Evolutionary conservation across 2,888 invertebrate genomes (phyloP).

Genomic region (Lymantria dispar): DNA sequence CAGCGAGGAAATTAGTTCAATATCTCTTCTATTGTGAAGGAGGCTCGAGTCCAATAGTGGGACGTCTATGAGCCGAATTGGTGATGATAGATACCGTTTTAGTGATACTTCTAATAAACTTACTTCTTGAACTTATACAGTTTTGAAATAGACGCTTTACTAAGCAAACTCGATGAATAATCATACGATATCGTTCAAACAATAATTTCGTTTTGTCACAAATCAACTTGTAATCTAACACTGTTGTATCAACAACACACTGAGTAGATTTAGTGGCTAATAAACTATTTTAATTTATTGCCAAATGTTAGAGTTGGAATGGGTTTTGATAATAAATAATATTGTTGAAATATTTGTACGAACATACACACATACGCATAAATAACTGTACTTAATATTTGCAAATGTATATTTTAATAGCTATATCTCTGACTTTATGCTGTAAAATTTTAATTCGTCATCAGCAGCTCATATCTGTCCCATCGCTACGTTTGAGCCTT

Average conservation of each 20-base stretch:
- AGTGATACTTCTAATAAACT: not conserved
- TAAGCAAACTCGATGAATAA: conserved; percentile 18
- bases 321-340: conserved; percentile 43
- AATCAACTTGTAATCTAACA: conserved; percentile 52
- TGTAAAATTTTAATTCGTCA: too few relatives aligned
- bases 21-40: too few relatives aligned
- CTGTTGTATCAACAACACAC: conserved; percentile 42
- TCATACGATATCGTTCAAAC: conserved; percentile 13
- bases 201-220: conserved; percentile 38
- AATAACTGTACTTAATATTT: not conserved
- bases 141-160: not conserved
- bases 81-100: not conserved
- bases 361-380: conserved; percentile 14
- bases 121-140: not conserved
- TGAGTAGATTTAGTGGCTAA: conserved; percentile 50
- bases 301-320: conserved; percentile 42
- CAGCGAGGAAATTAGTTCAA: too few relatives aligned
- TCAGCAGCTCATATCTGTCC: too few relatives aligned
- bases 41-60: too few relatives aligned
- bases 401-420: too few relatives aligned
- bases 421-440: too few relatives aligned
- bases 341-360: conserved; percentile 35
- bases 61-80: too few relatives aligned
- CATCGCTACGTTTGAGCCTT: too few relatives aligned
- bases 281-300: conserved; percentile 49